These are phyloP conservation scores for Herminia tarsipennalis DNA, from an alignment of 2,888 invertebrate species.

Conservation along the genomic window DNA sequence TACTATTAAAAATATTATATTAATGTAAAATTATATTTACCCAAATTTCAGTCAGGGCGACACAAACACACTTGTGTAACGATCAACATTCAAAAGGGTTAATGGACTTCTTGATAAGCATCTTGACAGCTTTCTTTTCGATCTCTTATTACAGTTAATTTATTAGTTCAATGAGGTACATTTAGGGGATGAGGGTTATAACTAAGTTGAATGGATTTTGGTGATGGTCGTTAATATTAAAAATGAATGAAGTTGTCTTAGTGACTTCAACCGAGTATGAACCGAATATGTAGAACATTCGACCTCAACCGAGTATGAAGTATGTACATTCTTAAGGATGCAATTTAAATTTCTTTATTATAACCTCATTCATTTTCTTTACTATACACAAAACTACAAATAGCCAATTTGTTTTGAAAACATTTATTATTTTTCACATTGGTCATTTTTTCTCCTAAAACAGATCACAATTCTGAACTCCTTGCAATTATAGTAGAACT, in stretches of 20 bases:
- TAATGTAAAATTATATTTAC: constrained; percentile 83
- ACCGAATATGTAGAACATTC: too few species aligned
- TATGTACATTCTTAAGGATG: too few species aligned
- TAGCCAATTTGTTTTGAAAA: constrained; percentile 69
- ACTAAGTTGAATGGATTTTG: constrained; percentile 33
- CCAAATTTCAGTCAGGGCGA: constrained; percentile 81
- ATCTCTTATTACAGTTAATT: constrained; percentile 45
- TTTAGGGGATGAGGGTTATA: constrained; percentile 40
- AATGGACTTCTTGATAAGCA: constrained; percentile 77
- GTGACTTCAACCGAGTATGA: too few species aligned
- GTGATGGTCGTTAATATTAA: constrained; percentile 35
- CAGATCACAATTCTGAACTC: constrained; percentile 74
- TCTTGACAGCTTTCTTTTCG: constrained; percentile 83
- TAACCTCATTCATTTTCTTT: constrained; percentile 55
- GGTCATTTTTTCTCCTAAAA: constrained; percentile 71
- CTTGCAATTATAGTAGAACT: constrained; percentile 50
- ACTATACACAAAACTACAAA: constrained; percentile 55
- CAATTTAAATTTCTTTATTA: constrained; percentile 7
- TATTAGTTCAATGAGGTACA: constrained; percentile 42
- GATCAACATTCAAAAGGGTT: constrained; percentile 71
- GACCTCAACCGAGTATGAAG: too few species aligned
- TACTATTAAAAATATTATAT: constrained; percentile 70
- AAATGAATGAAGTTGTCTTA: constrained; percentile 53
- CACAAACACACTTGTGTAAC: constrained; percentile 78
- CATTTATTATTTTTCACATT: constrained; percentile 83